A percentile compares a stretch with the other conserved stretches of the same genome.
Evolutionary conservation across 2,113 vertebrate genomes (phyloP).

Genomic region (Percopsis transmontana): DNA sequence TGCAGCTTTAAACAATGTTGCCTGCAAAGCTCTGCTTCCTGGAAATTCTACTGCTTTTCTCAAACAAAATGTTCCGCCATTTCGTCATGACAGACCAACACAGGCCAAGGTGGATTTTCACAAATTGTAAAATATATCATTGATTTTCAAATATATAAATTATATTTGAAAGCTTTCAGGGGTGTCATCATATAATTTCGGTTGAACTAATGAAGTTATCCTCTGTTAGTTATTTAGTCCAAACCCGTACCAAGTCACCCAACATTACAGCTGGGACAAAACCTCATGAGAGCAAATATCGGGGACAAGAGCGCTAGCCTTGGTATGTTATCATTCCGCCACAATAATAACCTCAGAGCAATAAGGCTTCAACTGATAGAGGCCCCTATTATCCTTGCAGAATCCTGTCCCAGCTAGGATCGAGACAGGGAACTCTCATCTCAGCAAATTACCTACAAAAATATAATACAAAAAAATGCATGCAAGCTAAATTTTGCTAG

Average conservation of each 20-base stretch:
- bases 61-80: background rate
- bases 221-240: background rate
- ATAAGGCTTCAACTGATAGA: constrained; percentile 62
- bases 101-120: constrained; percentile 24
- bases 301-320: constrained; percentile 22
- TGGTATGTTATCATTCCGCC: constrained; percentile 38
- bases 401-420: too few relatives aligned
- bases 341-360: constrained; percentile 47
- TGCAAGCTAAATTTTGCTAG: too few relatives aligned
- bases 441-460: too few relatives aligned
- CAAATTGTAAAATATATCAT: background rate
- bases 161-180: background rate
- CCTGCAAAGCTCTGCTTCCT: constrained; percentile 26
- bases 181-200: background rate
- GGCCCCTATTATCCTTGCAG: constrained; percentile 46
- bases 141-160: background rate
- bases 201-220: background rate
- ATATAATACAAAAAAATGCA: too few relatives aligned
- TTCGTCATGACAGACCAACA: constrained; percentile 31
- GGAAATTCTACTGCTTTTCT: constrained; percentile 7
- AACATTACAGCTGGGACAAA: background rate
- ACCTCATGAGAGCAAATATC: background rate
- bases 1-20: background rate
- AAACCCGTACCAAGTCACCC: background rate
- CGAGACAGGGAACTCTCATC: too few relatives aligned